phyloP scores from a whole-genome alignment of 2,113 vertebrate genomes.

The Poecile atricapillus region DNA sequence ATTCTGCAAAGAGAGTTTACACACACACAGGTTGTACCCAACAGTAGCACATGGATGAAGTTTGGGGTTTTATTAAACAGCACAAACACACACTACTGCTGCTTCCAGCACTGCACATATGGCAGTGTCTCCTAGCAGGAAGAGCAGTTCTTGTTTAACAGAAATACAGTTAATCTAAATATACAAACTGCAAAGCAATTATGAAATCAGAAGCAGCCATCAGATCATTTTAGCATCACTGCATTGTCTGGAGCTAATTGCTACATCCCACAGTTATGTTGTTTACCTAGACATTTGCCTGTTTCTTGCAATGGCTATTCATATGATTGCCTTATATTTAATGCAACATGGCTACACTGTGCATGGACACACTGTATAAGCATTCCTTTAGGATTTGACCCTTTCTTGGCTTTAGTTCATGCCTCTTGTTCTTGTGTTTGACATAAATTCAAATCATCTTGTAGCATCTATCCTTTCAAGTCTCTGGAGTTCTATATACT shows the following conservation, averaged over 20 bases:
- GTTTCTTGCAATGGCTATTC: neutral
- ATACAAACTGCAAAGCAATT: conserved; percentile 5
- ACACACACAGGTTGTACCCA: rapidly evolving
- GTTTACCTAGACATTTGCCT: neutral
- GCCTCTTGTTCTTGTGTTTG: conserved; percentile 4
- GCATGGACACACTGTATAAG: neutral
- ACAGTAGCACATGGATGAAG: neutral
- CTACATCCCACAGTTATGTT: neutral
- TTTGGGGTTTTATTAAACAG: neutral
- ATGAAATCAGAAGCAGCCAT: conserved; percentile 7
- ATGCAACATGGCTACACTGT: neutral
- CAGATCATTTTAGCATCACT: neutral
- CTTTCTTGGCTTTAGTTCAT: conserved; percentile 1
- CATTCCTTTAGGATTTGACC: conserved; percentile 26
- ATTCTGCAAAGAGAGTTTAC: neutral
- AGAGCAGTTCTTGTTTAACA: neutral
- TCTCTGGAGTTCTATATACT: neutral
- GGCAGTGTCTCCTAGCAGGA: neutral
- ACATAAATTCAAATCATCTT: conserved; percentile 32
- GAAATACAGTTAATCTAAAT: neutral
- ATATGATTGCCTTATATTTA: neutral
- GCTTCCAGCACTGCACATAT: neutral
- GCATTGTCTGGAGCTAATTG: conserved; percentile 17
- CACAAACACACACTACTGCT: neutral
- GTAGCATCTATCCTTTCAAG: neutral